These are phyloP conservation scores for Glandiceps talaboti DNA, from an alignment of 53 echinoderm and acorn worm genomes.

Conservation along the genomic window DNA sequence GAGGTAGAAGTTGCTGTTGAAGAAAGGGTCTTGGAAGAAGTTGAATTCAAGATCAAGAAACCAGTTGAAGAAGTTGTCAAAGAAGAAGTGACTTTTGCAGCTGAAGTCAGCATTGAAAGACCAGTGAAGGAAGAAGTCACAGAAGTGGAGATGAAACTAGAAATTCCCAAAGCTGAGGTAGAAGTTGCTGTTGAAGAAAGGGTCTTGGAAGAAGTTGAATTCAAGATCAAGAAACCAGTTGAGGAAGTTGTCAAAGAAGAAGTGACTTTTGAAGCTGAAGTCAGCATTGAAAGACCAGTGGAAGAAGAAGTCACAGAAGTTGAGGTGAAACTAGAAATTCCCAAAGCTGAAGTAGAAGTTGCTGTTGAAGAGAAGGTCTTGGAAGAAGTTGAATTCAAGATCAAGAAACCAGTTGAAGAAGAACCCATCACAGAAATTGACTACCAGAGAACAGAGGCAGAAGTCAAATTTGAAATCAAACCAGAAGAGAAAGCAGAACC, in stretches of 20 bases:
- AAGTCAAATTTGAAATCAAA: no score
- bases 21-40: slow-evolving; percentile 14
- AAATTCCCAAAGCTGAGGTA: background rate
- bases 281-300: background rate
- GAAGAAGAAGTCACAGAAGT: slow-evolving; percentile 26
- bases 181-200: no score
- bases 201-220: slow-evolving; percentile 28
- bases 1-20: background rate
- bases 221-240: slow-evolving; percentile 8
- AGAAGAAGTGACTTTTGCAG: slow-evolving; percentile 2
- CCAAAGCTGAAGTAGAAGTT: no score
- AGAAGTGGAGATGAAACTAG: slow-evolving; percentile 9
- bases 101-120: no score
- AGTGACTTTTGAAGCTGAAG: no score
- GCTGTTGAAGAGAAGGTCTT: background rate
- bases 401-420: no score
- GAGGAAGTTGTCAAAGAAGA: no score
- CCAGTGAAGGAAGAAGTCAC: slow-evolving; percentile 7
- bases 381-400: slow-evolving; percentile 16
- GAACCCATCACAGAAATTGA: no score
- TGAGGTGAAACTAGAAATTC: no score
- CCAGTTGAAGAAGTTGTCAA: slow-evolving; percentile 1
- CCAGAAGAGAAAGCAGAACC: no score
- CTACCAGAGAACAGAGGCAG: slow-evolving; percentile 33
- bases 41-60: slow-evolving; percentile 9